Percentiles rank a stretch among this genome's conserved stretches.
Conservation (phyloP, 1,140 invertebrate species). For the Babylonia areolata region DNA sequence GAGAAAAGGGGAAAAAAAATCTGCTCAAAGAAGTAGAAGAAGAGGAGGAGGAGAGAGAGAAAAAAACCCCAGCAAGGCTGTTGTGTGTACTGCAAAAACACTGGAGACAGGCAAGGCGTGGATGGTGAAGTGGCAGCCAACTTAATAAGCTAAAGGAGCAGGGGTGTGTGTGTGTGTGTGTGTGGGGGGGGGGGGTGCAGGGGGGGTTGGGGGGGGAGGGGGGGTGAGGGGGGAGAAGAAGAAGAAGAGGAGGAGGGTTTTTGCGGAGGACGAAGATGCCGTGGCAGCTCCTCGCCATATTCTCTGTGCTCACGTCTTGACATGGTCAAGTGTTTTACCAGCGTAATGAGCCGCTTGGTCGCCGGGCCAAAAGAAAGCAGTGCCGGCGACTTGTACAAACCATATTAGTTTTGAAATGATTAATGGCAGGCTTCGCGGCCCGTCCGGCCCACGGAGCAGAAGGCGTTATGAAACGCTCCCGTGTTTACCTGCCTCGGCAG, state of each 20-base stretch:
- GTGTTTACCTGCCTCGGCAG: slow-evolving; percentile 17
- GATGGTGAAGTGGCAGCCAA: not conserved
- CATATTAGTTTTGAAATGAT: slow-evolving; percentile 43
- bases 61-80: not conserved
- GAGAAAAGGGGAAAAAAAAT: not conserved
- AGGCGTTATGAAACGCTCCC: slow-evolving; percentile 24
- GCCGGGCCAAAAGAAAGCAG: slow-evolving; percentile 26
- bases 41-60: not conserved
- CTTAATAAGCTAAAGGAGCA: slow-evolving; percentile 5
- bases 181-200: not conserved
- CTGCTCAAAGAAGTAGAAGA: too few relatives aligned
- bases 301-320: slow-evolving; percentile 28
- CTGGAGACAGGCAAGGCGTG: not conserved
- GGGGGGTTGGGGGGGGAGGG: not conserved
- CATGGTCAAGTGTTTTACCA: slow-evolving; percentile 41
- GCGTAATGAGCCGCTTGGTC: slow-evolving; percentile 37
- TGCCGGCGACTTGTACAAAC: slow-evolving; percentile 28
- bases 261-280: not conserved
- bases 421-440: slow-evolving; percentile 22
- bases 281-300: not conserved
- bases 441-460: not conserved
- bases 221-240: not conserved
- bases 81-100: not conserved
- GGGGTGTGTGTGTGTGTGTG: too few relatives aligned
- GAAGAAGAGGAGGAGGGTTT: too few relatives aligned